A percentile compares a stretch with the other conserved stretches of the same genome.
These are phyloP conservation scores for Nannospalax galili DNA, from an alignment of 2,113 vertebrate genomes.

Conservation along the genomic window DNA sequence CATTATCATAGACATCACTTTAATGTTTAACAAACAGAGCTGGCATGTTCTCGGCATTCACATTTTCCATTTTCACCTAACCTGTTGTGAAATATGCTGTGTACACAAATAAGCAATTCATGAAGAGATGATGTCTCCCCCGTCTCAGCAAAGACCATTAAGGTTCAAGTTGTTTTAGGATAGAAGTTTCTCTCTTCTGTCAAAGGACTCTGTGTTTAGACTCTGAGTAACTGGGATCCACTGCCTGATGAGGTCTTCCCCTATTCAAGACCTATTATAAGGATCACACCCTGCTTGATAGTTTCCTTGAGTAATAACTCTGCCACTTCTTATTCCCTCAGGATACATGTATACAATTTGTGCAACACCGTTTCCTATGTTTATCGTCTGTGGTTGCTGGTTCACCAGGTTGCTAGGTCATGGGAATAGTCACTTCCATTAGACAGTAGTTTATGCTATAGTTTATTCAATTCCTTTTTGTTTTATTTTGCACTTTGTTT, in stretches of 20 bases:
- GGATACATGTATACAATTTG: neutral
- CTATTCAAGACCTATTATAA: neutral
- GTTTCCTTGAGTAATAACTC: neutral
- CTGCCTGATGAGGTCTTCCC: neutral
- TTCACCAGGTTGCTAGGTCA: neutral
- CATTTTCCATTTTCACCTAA: constrained; percentile 55
- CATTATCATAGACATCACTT: constrained; percentile 66
- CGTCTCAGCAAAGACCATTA: constrained; percentile 25
- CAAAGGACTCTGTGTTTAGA: neutral
- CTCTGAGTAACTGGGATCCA: neutral
- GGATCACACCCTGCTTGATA: neutral
- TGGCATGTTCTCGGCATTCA: constrained; percentile 34
- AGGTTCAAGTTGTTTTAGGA: neutral
- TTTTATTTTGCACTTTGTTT: neutral
- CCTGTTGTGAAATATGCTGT: constrained; percentile 35
- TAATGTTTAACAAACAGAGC: constrained; percentile 66
- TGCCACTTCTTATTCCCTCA: neutral
- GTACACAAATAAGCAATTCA: constrained; percentile 64
- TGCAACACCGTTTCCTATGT: neutral
- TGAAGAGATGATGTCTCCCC: constrained; percentile 13
- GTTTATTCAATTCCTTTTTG: neutral
- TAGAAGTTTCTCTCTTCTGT: neutral
- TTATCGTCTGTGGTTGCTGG: neutral
- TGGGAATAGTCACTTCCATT: neutral
- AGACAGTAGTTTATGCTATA: neutral